These are phyloP conservation scores for Bufotes viridis DNA, from an alignment of 2,797 vertebrate species.

Conservation along the genomic window DNA sequence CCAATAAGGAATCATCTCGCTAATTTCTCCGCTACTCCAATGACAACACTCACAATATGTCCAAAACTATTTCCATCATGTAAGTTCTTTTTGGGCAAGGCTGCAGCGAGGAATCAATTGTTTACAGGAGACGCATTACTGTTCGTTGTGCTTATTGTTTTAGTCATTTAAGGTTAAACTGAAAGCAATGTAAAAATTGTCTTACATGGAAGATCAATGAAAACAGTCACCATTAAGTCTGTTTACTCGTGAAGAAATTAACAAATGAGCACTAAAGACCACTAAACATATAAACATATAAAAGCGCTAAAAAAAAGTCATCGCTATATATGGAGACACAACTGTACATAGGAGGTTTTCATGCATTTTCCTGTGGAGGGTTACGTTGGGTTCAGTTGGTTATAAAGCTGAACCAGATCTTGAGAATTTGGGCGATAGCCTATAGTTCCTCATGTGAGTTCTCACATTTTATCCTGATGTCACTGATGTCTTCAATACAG, in stretches of 20 bases:
- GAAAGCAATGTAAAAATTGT: neutral
- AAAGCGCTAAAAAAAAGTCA: neutral
- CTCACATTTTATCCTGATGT: too few species aligned
- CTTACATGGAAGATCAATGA: neutral
- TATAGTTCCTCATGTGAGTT: too few species aligned
- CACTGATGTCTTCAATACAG: too few species aligned
- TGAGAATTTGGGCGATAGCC: too few species aligned
- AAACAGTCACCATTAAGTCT: neutral
- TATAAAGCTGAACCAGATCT: too few species aligned
- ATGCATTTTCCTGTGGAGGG: neutral
- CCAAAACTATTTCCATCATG: neutral
- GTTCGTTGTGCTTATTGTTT: neutral
- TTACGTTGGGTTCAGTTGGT: too few species aligned
- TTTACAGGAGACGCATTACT: neutral
- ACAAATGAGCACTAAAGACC: neutral
- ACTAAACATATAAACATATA: neutral
- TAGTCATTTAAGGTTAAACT: slow-evolving; percentile 1
- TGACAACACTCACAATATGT: slow-evolving; percentile 11
- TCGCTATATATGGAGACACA: neutral
- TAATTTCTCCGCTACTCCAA: neutral
- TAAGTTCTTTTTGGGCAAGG: neutral
- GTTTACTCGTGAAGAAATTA: neutral
- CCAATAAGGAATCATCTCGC: slow-evolving; percentile 29
- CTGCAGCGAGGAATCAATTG: neutral
- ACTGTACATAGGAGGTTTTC: neutral